Evolutionary conservation across 1,140 invertebrate species (phyloP), one percentile per base, ranked within the genome.

Genomic region (Stegodyphus dumicola): DNA sequence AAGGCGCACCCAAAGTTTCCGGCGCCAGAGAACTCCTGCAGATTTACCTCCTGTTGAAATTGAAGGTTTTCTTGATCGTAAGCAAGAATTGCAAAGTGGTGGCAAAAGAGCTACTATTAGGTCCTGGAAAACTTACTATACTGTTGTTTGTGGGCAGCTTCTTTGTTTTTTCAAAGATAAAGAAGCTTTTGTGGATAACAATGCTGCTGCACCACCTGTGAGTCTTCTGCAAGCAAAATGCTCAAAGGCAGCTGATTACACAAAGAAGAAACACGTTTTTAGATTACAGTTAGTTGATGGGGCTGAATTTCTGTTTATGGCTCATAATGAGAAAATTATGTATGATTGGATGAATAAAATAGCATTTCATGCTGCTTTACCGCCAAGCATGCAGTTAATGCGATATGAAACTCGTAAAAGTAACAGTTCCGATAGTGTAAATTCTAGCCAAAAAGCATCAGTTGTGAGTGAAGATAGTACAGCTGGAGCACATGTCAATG

Each of bases 81-180:
- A 99, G 91, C 98, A 99, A 89, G 96, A 98, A 88, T 91, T 98
- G 6, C 96, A 98, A 87, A 94, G 94, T 85, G 97, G 97, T 17
- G 97, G 97, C 6, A 98, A 98, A 91, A 95, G 96, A 87, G 97
- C 98, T 0, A 95, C 97, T 0, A 96, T 98, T 11, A 92, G 98
- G 6, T 97, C 96, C 0, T 99, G 98, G 98, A 98, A 98, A 89
- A 94, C 93, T 73, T 97, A 96, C 91, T 98, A 99, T 90, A 96
- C 96, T 6, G 97, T 99, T 52, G 92, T 99, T 2, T 99, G 97
- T 90, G 98, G 98, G 0, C 98, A 99, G 90, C 90, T 99, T 84
- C 91, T 99, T 48, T 99, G 97, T 91, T 99, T 99, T 94, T 99
- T 99, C 92, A 97, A 98, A 90, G 98, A 98, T 90, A 94, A 96